Evolutionary conservation across 1,140 invertebrate genomes (phyloP).

Genomic region (Matsumurasca onukii): DNA sequence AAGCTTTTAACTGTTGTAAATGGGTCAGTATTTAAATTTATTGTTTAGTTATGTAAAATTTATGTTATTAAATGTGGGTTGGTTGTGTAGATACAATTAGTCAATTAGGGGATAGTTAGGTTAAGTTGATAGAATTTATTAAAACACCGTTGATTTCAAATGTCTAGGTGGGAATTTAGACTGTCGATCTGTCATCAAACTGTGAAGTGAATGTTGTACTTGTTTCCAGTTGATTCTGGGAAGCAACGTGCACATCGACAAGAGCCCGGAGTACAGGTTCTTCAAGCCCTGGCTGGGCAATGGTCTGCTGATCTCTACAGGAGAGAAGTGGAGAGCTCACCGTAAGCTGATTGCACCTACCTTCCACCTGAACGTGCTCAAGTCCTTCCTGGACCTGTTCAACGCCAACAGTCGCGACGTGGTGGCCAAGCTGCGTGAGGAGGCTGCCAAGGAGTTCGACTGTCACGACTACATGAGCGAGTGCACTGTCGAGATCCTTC

Average conservation of each 20-base stretch:
- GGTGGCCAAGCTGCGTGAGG: constrained; percentile 62
- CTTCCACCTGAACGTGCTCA: constrained; percentile 89
- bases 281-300: constrained; percentile 90
- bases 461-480: constrained; percentile 81
- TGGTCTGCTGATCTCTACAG: constrained; percentile 67
- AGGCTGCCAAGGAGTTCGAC: constrained; percentile 70
- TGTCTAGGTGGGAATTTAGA: too few species aligned
- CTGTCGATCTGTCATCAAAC: too few species aligned
- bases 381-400: constrained; percentile 85
- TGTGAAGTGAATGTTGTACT: too few species aligned
- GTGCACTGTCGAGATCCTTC: constrained; percentile 84
- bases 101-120: too few species aligned
- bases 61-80: too few species aligned
- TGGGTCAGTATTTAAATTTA: too few species aligned
- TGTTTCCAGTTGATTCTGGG: constrained; percentile 56
- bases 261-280: constrained; percentile 66
- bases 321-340: constrained; percentile 80
- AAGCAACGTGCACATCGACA: constrained; percentile 77
- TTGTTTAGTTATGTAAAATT: too few species aligned
- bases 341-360: constrained; percentile 90
- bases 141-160: too few species aligned
- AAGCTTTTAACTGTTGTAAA: too few species aligned
- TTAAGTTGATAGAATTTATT: too few species aligned
- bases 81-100: too few species aligned
- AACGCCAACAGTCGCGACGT: constrained; percentile 77